These are phyloP conservation scores for Cephonodes hylas DNA, from an alignment of 2,888 invertebrate species.

Conservation along the genomic window DNA sequence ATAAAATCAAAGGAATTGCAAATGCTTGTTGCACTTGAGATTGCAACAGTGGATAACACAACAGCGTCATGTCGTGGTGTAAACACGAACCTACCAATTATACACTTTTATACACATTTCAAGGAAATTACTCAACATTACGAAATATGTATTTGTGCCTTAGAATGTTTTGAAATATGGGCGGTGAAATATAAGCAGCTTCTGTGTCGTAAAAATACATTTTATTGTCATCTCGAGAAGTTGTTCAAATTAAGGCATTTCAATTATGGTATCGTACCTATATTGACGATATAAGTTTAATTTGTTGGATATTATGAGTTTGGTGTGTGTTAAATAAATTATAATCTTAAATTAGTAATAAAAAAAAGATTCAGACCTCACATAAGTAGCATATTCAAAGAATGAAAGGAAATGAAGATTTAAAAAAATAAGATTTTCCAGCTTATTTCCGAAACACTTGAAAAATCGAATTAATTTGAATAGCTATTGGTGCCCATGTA, in stretches of 20 bases:
- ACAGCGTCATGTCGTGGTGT: neutral
- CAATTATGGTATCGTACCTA: too few species aligned
- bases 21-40: neutral
- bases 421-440: too few species aligned
- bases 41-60: constrained; percentile 15
- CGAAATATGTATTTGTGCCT: constrained; percentile 7
- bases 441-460: neutral
- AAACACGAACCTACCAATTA: constrained; percentile 5
- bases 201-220: neutral
- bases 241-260: too few species aligned
- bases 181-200: constrained; percentile 7
- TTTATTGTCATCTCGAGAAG: too few species aligned
- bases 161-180: constrained; percentile 12
- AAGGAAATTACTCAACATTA: constrained; percentile 15
- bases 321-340: too few species aligned
- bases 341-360: too few species aligned
- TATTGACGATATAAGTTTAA: too few species aligned
- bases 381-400: too few species aligned
- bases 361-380: too few species aligned
- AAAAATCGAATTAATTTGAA: neutral
- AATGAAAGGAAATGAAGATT: too few species aligned
- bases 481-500: neutral
- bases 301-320: too few species aligned
- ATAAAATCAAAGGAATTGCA: neutral
- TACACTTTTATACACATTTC: neutral